A percentile compares a stretch with the other conserved stretches of the same genome.
phyloP scores from a whole-genome alignment of 2,113 vertebrate genomes.

The Lycaon pictus region DNA sequence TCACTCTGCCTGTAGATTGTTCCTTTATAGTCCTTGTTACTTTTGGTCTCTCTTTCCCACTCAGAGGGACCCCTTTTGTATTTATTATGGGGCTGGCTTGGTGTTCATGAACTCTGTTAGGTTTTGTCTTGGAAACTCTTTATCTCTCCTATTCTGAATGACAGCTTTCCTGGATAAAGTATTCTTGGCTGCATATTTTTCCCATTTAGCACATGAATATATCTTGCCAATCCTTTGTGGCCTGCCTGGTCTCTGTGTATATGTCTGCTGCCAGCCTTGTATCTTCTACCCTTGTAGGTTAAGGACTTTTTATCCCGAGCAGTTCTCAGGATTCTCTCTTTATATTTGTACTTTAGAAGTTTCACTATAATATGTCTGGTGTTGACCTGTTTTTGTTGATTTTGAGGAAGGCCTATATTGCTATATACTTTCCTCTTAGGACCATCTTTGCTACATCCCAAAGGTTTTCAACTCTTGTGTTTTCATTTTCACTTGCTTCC shows the following conservation, averaged over 20 bases:
- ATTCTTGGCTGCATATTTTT: not conserved
- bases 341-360: not conserved
- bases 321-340: not conserved
- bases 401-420: not conserved
- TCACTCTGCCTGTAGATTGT: too few species aligned
- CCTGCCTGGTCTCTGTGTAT: not conserved
- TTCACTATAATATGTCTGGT: not conserved
- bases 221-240: not conserved
- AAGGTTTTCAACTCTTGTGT: too few species aligned
- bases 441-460: too few species aligned
- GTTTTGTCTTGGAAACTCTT: too few species aligned
- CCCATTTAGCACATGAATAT: not conserved
- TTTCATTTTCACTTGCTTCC: too few species aligned
- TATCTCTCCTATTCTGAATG: too few species aligned
- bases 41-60: too few species aligned
- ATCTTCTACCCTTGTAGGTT: not conserved
- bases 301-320: not conserved
- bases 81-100: too few species aligned
- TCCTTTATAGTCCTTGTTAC: too few species aligned
- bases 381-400: not conserved
- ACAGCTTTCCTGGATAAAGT: not conserved
- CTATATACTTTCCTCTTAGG: too few species aligned
- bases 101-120: too few species aligned
- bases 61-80: too few species aligned
- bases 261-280: not conserved